Evolutionary conservation across 2,113 vertebrate genomes (phyloP), one percentile per base, ranked within the genome.

Genomic region (Megaceryle maxima): DNA sequence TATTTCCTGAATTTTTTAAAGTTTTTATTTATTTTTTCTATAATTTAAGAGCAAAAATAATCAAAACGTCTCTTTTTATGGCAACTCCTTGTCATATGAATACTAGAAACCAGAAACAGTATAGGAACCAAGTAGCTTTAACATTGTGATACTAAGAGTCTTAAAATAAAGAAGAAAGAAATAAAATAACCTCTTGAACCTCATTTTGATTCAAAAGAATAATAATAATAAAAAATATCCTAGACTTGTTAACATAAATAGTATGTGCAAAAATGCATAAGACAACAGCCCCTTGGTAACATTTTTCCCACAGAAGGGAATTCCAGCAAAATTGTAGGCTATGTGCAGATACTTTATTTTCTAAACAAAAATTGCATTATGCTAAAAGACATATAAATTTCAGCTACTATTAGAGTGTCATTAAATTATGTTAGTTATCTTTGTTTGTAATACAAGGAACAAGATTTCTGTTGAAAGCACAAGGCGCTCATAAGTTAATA

Each of bases 331-430:
- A 92, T 70, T 89, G 77, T 87, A 91, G 66, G 89, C 91, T 94
- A 44, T 88, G 70, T 69, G 69, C 70, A 89, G 67, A 91, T 74
- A 94, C 88, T 77, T 93, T 92, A 91, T 96, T 97, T 96, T 96
- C 96, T 94, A 96, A 97, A 96, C 92, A 97, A 87, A 96, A 97
- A 95, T 91, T 91, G 74, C 80, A 87, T 95, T 95, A 93, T 90
- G 88, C 96, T 90, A 87, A 87, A 88, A 96, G 96, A 97, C 67
- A 51, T 90, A 91, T 66, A 90, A 51, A 97, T 89, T 86, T 98
- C 91, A 96, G 89, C 68, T 86, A 48, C 88, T 94, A 83, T 75
- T 88, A 88, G 70, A 87, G 75, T 43, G 44, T 96, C 97, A 97
- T 87, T 94, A 96, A 97, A 96, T 94, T 39, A 33, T 66, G 88